phyloP scores from a whole-genome alignment of 1,140 invertebrate genomes.

The Hermetia illucens region DNA sequence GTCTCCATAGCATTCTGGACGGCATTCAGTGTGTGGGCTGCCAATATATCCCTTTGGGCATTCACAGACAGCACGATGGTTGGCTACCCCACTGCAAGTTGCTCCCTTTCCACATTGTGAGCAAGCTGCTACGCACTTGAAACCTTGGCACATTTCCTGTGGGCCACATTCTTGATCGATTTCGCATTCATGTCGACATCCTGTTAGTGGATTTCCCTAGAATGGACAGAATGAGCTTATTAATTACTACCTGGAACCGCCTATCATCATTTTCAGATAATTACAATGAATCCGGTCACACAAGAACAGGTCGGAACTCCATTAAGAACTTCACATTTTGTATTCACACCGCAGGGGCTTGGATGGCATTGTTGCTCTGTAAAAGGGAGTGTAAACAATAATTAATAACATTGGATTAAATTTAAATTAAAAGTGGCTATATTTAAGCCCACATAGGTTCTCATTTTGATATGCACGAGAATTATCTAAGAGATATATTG shows the following conservation, averaged over 20 bases:
- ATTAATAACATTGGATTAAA: no score
- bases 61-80: conserved; percentile 64
- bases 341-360: conserved; percentile 63
- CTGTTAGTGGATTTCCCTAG: conserved; percentile 52
- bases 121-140: conserved; percentile 66
- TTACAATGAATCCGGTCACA: conserved; percentile 45
- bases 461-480: no score
- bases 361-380: conserved; percentile 64
- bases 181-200: conserved; percentile 58
- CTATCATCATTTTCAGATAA: conserved; percentile 2
- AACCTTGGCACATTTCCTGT: conserved; percentile 56
- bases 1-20: conserved; percentile 55
- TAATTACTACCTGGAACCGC: background rate
- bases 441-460: no score
- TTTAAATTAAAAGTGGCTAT: no score
- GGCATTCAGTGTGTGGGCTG: conserved; percentile 54
- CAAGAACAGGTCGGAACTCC: conserved; percentile 62
- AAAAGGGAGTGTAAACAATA: conserved; percentile 19
- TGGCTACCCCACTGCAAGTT: conserved; percentile 54
- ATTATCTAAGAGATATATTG: no score
- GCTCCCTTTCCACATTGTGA: conserved; percentile 62
- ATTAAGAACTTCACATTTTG: conserved; percentile 60
- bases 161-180: conserved; percentile 53
- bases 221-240: conserved; percentile 9
- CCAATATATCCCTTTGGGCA: conserved; percentile 69